These are phyloP conservation scores for Rhabdomys pumilio DNA, from an alignment of 2,797 vertebrate species.

Conservation along the genomic window DNA sequence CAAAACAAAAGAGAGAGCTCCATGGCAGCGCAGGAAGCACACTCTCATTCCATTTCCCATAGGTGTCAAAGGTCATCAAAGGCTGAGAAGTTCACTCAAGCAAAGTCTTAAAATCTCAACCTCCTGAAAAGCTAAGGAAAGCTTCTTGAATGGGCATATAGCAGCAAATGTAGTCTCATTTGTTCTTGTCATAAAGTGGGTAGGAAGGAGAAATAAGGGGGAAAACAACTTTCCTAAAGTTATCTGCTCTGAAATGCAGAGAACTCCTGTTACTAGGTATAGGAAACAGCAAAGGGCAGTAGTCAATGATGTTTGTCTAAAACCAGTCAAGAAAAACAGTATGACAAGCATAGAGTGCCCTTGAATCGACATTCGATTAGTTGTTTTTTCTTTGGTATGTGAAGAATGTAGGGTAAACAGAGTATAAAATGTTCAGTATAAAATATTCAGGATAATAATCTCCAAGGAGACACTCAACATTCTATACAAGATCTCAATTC, in stretches of 20 bases:
- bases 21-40: not conserved
- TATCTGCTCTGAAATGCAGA: not conserved
- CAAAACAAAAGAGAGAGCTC: not conserved
- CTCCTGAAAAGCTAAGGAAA: not conserved
- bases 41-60: not conserved
- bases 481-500: not conserved
- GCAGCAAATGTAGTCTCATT: not conserved
- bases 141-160: not conserved
- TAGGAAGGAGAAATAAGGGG: not conserved
- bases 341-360: not conserved
- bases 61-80: constrained; percentile 40
- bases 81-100: not conserved
- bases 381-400: constrained; percentile 32
- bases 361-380: not conserved
- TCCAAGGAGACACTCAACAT: not conserved
- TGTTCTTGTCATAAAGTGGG: not conserved
- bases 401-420: constrained; percentile 26
- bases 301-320: not conserved
- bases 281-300: not conserved
- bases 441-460: constrained; percentile 49
- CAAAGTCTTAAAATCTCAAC: not conserved
- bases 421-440: constrained; percentile 41
- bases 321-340: not conserved
- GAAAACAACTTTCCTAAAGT: constrained; percentile 27
- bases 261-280: not conserved